Evolutionary conservation across 2,113 vertebrate genomes (phyloP).

Genomic region (Xenotilapia caudafasciata): DNA sequence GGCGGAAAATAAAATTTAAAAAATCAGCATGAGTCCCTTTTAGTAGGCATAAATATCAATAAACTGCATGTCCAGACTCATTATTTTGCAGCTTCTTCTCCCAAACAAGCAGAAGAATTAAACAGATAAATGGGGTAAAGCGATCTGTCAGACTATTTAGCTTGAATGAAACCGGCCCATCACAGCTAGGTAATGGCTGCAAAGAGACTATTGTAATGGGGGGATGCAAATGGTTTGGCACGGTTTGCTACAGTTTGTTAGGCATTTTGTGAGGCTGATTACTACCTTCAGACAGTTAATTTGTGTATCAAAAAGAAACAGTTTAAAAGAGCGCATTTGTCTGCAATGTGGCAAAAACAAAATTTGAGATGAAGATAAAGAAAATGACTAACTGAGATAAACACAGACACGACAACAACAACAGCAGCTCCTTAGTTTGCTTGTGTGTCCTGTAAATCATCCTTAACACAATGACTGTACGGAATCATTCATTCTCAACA

Average conservation of each 20-base stretch:
- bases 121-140: background rate
- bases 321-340: background rate
- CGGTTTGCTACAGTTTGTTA: background rate
- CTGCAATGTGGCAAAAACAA: background rate
- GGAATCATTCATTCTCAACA: background rate
- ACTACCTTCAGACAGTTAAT: background rate
- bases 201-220: background rate
- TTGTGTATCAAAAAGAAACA: background rate
- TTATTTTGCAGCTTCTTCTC: background rate
- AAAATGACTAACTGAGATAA: background rate
- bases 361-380: background rate
- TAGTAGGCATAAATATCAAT: background rate
- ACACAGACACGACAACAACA: background rate
- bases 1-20: background rate
- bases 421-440: background rate
- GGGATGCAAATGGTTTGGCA: background rate
- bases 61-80: background rate
- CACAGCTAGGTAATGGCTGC: background rate
- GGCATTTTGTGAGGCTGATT: background rate
- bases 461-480: background rate
- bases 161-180: background rate
- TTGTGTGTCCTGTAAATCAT: background rate
- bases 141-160: background rate
- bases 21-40: background rate
- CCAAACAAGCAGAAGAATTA: background rate